These are phyloP conservation scores for Ichneumoninae sp. DNA, from an alignment of 2,888 invertebrate genomes.

Conservation along the genomic window DNA sequence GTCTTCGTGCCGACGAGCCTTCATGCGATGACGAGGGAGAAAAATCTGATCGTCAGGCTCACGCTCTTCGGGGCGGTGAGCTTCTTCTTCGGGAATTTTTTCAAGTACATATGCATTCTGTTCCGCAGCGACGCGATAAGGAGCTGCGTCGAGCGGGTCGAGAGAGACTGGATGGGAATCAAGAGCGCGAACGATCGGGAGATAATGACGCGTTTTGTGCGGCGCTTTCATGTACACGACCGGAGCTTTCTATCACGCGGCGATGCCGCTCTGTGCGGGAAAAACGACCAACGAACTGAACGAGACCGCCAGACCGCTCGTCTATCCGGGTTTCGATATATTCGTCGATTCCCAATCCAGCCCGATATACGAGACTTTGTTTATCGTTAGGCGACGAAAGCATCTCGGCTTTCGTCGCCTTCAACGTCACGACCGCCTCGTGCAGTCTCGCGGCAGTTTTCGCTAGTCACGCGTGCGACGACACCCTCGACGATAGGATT, in stretches of 20 bases:
- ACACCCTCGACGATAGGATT: conserved; percentile 36
- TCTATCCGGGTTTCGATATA: conserved; percentile 74
- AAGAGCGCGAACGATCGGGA: conserved; percentile 39
- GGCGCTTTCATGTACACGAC: conserved; percentile 67
- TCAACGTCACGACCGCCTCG: conserved; percentile 59
- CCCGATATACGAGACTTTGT: conserved; percentile 71
- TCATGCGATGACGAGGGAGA: conserved; percentile 35
- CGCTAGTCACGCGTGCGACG: conserved; percentile 69
- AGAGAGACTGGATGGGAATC: conserved; percentile 73
- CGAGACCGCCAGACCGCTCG: conserved; percentile 69
- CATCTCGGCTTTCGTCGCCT: conserved; percentile 59
- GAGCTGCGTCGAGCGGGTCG: conserved; percentile 71
- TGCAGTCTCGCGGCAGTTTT: conserved; percentile 70
- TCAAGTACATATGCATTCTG: conserved; percentile 34
- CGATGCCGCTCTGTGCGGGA: conserved; percentile 59
- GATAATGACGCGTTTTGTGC: conserved; percentile 63
- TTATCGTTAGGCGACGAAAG: no score
- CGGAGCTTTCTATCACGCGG: conserved; percentile 59
- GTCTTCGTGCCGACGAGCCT: conserved; percentile 32
- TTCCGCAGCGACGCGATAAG: conserved; percentile 33
- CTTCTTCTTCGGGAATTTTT: conserved; percentile 10
- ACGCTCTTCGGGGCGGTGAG: conserved; percentile 36
- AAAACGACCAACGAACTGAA: conserved; percentile 63
- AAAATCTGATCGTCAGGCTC: neutral
- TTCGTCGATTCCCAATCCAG: conserved; percentile 67